Evolutionary conservation across 2,888 invertebrate genomes (phyloP).

Genomic region (Holacanthella duospinosa): DNA sequence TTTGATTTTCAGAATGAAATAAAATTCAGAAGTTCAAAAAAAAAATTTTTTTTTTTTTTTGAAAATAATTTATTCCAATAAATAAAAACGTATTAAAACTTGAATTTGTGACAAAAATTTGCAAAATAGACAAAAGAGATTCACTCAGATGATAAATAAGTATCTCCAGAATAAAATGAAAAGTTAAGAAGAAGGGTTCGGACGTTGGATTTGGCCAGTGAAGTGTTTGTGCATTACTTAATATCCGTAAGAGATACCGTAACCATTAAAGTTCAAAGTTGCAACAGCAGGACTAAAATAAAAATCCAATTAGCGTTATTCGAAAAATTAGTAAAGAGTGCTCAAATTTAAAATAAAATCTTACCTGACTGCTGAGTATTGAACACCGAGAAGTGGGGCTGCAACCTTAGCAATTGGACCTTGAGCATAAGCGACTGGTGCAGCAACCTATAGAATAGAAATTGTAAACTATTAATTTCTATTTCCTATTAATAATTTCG

Average conservation of each 20-base stretch:
- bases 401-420: conserved; percentile 13
- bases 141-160: background rate
- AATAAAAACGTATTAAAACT: background rate
- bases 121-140: background rate
- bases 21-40: no score
- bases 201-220: background rate
- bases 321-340: background rate
- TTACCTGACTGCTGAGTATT: conserved; percentile 46
- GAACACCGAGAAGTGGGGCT: conserved; percentile 39
- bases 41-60: background rate
- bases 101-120: background rate
- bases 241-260: background rate
- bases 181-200: background rate
- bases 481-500: background rate
- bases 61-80: conserved; percentile 1
- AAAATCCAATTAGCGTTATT: background rate
- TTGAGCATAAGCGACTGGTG: conserved; percentile 16
- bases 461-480: background rate
- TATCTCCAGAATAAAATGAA: background rate
- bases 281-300: conserved; percentile 10
- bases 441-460: conserved; percentile 7
- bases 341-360: background rate
- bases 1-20: no score
- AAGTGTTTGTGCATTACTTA: background rate
- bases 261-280: conserved; percentile 8